Conservation (phyloP, 1,140 invertebrate species). For the Pogonus chalceus region DNA sequence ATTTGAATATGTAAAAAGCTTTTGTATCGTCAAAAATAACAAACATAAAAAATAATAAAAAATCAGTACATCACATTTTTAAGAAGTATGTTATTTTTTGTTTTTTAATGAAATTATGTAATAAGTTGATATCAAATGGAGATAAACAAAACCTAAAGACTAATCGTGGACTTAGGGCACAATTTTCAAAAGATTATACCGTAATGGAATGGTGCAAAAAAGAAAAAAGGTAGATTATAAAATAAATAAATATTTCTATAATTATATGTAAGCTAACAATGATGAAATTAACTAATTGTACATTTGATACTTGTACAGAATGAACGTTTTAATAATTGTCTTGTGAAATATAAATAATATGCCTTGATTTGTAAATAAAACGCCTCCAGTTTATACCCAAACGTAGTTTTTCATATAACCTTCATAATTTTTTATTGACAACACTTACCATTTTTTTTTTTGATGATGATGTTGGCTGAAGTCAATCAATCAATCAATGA, state of each 20-base stretch:
- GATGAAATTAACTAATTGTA: no score
- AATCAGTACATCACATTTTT: not conserved
- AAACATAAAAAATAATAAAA: not conserved
- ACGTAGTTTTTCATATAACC: not conserved
- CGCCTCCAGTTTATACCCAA: constrained; percentile 24
- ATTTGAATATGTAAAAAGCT: constrained; percentile 6
- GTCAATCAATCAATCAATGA: no score
- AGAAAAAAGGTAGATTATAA: no score
- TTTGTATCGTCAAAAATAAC: not conserved
- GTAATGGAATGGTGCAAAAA: constrained; percentile 24
- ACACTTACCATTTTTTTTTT: no score
- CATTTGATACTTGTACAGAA: constrained; percentile 21
- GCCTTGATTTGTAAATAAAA: constrained; percentile 31
- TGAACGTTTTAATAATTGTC: constrained; percentile 23
- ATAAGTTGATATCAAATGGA: no score
- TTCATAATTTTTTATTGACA: no score
- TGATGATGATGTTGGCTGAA: no score
- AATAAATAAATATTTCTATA: no score
- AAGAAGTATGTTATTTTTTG: not conserved
- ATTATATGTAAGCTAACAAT: no score
- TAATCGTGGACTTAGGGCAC: not conserved
- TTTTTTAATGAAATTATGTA: not conserved
- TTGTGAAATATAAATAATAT: constrained; percentile 25
- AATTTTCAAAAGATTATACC: constrained; percentile 17
- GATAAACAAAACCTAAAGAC: no score